phyloP scores from a whole-genome alignment of 2,113 vertebrate species.

The Xiphorhynchus elegans region DNA sequence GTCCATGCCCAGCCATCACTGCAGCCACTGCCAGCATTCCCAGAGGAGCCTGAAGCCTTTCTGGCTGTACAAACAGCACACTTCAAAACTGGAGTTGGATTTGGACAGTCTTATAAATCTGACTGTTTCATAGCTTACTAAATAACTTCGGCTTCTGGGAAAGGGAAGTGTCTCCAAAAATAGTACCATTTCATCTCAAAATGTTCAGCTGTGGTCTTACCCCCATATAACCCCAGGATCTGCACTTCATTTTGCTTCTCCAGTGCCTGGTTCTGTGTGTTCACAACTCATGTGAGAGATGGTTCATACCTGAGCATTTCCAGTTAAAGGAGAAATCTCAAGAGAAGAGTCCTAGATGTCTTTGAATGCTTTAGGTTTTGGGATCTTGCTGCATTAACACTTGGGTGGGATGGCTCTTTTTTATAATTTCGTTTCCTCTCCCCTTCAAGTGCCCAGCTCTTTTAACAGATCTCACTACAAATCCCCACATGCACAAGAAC shows the following conservation, averaged over 20 bases:
- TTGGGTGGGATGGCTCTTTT: not conserved
- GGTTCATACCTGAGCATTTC: not conserved
- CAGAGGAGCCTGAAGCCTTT: not conserved
- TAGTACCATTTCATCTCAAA: not conserved
- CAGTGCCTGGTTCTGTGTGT: not conserved
- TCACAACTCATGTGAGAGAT: not conserved
- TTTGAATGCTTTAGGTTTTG: not conserved
- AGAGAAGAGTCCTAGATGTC: not conserved
- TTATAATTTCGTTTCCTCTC: not conserved
- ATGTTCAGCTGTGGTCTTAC: not conserved
- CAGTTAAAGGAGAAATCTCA: not conserved
- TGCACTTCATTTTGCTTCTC: not conserved
- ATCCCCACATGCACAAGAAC: not conserved
- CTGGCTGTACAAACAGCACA: not conserved
- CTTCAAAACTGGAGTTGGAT: not conserved
- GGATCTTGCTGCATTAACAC: not conserved
- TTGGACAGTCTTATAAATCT: not conserved
- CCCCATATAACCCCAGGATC: not conserved
- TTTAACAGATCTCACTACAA: not conserved
- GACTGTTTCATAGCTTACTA: not conserved
- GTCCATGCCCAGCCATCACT: accelerated
- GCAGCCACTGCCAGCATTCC: not conserved
- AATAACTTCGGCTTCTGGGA: not conserved
- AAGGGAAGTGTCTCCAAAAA: not conserved
- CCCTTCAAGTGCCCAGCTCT: not conserved